Base-by-base conservation (phyloP, 2,888 invertebrate genomes). In the Morpho achilles region DNA sequence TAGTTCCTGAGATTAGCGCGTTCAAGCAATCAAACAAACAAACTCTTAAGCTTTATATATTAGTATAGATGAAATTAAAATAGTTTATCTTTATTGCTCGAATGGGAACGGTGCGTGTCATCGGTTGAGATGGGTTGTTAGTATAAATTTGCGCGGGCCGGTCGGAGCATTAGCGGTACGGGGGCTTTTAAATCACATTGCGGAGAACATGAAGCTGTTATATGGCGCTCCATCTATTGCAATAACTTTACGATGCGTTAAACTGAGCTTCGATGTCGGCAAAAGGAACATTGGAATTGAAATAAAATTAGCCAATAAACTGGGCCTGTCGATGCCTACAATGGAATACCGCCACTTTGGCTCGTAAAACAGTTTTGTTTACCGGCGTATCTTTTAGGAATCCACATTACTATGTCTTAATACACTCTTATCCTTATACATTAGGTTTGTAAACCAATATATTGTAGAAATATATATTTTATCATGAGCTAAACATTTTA, bases 281-380 rank as follows among this genome's bases (percentile, higher is more conserved):
- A 51, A 61, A 61, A 72, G 72, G 80, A 86, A 87, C 87, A 85
- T 85, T 88, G 87, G 88, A 88, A 89, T 89, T 88, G 89, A 86
- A 32, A 88, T 84, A 82, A 89, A 89, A 89, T 89, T 89, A 89
- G 86, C 86, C 87, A 85, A 89, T 90, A 90, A 90, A 90, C 74
- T 84, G 76, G 69, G 71, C 72, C 67, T 75, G 79, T 84, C 84
- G 84, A 84, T 77, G 76, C 67, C 59, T 73, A 75, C 89, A 90
- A 89, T 87, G 87, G 87, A 84, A 88, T 87, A 86, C 89, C 87
- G 76, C 75, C 73, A 77, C 69, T 66, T 71, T 69, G 71, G 66
- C 69, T 72, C 84, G 82, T 90, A 89, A 90, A 87, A 65, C 71
- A 76, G 65, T 75, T 75, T 86, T 87, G 80, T 89, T 89, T 88